These are phyloP conservation scores for Sinotaia quadrata DNA, from an alignment of 2,888 invertebrate species.

Conservation along the genomic window DNA sequence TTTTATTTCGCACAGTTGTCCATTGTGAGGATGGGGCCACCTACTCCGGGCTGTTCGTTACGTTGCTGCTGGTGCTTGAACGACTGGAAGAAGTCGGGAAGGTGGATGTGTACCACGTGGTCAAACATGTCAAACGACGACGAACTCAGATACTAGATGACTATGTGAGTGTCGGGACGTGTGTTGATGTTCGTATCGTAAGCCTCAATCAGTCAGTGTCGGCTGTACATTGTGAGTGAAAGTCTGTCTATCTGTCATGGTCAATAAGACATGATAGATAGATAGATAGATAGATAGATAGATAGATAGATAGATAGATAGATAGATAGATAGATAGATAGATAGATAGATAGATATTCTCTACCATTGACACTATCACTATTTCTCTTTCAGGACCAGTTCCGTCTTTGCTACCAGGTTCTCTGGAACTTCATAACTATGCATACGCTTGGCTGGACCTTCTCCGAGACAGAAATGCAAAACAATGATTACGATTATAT, in stretches of 20 bases:
- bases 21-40: constrained; percentile 70
- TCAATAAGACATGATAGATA: too few relatives aligned
- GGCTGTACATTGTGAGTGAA: too few relatives aligned
- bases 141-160: constrained; percentile 61
- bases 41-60: constrained; percentile 66
- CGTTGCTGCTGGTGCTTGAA: constrained; percentile 60
- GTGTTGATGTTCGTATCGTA: too few relatives aligned
- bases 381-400: constrained; percentile 71
- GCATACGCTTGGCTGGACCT: constrained; percentile 55
- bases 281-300: too few relatives aligned
- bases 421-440: constrained; percentile 64
- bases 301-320: too few relatives aligned
- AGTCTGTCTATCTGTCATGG: too few relatives aligned
- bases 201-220: too few relatives aligned
- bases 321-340: too few relatives aligned
- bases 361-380: too few relatives aligned
- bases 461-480: constrained; percentile 54
- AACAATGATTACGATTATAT: too few relatives aligned
- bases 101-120: constrained; percentile 68
- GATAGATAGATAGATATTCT: too few relatives aligned
- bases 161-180: constrained; percentile 33
- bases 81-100: constrained; percentile 61
- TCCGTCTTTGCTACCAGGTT: constrained; percentile 67
- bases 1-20: constrained; percentile 52
- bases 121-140: constrained; percentile 67